These are phyloP conservation scores for Cirrhinus molitorella DNA, from an alignment of 2,797 vertebrate genomes.

Conservation along the genomic window DNA sequence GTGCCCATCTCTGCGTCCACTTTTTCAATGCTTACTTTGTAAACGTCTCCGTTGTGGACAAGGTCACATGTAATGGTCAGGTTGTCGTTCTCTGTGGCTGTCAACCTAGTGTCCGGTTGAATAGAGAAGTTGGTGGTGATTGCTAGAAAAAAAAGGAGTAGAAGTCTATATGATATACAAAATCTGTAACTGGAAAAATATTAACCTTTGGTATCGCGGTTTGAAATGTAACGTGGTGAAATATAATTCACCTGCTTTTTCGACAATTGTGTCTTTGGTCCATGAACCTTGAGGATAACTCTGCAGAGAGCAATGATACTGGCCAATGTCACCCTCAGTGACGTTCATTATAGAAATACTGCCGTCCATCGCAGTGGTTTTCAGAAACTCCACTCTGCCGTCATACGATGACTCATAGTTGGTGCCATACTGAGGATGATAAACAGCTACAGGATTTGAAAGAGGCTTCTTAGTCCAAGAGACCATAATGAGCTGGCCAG, in stretches of 20 bases:
- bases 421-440: conserved; percentile 70
- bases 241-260: conserved; percentile 85
- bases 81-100: conserved; percentile 68
- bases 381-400: conserved; percentile 78
- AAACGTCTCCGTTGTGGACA: conserved; percentile 58
- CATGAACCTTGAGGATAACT: conserved; percentile 80
- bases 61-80: conserved; percentile 75
- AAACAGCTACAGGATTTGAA: conserved; percentile 74
- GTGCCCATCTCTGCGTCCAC: conserved; percentile 65
- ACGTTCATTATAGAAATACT: conserved; percentile 80
- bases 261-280: conserved; percentile 77
- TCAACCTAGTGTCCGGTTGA: conserved; percentile 41
- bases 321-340: conserved; percentile 78
- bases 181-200: not conserved
- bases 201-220: too few species aligned
- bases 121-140: not conserved
- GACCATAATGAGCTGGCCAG: conserved; percentile 76
- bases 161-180: not conserved
- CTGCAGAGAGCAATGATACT: conserved; percentile 81
- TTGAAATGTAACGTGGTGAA: too few species aligned
- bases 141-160: conserved; percentile 50
- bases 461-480: conserved; percentile 81
- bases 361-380: conserved; percentile 68
- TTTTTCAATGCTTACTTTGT: conserved; percentile 76
- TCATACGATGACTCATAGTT: conserved; percentile 67